These are phyloP conservation scores for Eucriotettix oculatus DNA, from an alignment of 2,888 invertebrate genomes.

Conservation along the genomic window DNA sequence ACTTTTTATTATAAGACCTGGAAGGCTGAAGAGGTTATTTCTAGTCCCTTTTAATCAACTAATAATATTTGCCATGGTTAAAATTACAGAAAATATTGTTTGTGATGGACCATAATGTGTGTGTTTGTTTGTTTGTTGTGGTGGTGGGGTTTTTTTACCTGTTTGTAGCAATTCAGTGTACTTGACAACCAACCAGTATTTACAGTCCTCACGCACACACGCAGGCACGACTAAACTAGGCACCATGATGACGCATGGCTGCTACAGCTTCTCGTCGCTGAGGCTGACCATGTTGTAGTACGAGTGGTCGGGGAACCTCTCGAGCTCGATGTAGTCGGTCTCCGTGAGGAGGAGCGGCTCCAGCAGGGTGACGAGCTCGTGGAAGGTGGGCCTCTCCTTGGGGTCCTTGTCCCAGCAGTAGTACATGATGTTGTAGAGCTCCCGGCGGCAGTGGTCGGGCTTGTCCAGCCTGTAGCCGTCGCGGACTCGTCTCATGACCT, in stretches of 20 bases:
- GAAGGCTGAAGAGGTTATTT: too few species aligned
- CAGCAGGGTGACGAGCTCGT: conserved; percentile 61
- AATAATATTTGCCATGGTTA: too few species aligned
- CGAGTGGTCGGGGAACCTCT: conserved; percentile 82
- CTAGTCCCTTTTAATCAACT: too few species aligned
- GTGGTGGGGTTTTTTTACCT: too few species aligned
- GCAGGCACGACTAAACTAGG: too few species aligned
- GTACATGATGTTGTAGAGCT: conserved; percentile 87
- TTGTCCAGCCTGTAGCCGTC: conserved; percentile 66
- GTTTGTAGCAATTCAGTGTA: too few species aligned
- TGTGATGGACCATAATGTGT: too few species aligned
- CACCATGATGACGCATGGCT: neutral
- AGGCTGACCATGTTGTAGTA: conserved; percentile 76
- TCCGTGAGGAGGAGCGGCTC: conserved; percentile 75
- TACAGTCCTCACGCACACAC: too few species aligned
- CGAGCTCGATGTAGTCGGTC: conserved; percentile 84
- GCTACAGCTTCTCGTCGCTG: conserved; percentile 63
- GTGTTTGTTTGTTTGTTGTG: too few species aligned
- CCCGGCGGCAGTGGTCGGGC: conserved; percentile 83
- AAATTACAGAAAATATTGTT: too few species aligned
- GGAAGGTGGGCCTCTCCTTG: conserved; percentile 67
- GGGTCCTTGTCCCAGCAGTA: conserved; percentile 88
- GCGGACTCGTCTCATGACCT: conserved; percentile 73
- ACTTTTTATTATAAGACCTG: too few species aligned
- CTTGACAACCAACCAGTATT: too few species aligned